These are phyloP conservation scores for Menura novaehollandiae DNA, from an alignment of 2,113 vertebrate species.

Conservation along the genomic window DNA sequence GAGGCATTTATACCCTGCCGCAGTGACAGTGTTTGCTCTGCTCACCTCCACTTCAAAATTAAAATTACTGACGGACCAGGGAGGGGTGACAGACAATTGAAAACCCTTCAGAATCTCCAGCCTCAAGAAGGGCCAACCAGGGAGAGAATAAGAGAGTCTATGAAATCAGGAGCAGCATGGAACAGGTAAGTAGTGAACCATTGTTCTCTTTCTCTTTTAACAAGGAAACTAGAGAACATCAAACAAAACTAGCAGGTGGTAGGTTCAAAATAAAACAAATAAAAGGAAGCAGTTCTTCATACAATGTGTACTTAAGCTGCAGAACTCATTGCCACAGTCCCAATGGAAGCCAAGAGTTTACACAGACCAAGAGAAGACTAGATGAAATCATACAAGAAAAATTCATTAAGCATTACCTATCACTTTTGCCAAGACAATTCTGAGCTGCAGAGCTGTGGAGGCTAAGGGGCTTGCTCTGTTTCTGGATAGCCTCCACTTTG, in stretches of 20 bases:
- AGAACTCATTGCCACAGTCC: slow-evolving; percentile 16
- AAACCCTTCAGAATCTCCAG: neutral
- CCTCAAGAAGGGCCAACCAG: neutral
- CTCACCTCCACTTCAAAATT: neutral
- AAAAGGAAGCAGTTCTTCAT: slow-evolving; percentile 62
- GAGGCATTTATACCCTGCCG: neutral
- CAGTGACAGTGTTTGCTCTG: neutral
- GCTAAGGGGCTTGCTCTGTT: neutral
- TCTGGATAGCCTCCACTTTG: neutral
- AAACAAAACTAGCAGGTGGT: slow-evolving; percentile 64
- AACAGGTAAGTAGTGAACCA: slow-evolving; percentile 5
- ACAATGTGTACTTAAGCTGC: slow-evolving; percentile 50
- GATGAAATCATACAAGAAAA: slow-evolving; percentile 42
- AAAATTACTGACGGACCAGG: neutral
- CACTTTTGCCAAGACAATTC: neutral
- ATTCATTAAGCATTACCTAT: neutral
- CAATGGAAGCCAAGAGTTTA: slow-evolving; percentile 30
- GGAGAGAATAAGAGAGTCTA: neutral
- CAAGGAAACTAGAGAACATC: slow-evolving; percentile 63
- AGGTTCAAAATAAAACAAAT: slow-evolving; percentile 65
- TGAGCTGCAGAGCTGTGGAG: neutral
- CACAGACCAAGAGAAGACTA: slow-evolving; percentile 11
- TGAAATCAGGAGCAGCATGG: neutral
- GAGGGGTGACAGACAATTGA: neutral
- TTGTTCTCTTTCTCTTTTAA: slow-evolving; percentile 19